A percentile compares a stretch with the other conserved stretches of the same genome.
Evolutionary conservation across 92 coral and sea anemone species (phyloP).

Genomic region (Meandrina meandrites): DNA sequence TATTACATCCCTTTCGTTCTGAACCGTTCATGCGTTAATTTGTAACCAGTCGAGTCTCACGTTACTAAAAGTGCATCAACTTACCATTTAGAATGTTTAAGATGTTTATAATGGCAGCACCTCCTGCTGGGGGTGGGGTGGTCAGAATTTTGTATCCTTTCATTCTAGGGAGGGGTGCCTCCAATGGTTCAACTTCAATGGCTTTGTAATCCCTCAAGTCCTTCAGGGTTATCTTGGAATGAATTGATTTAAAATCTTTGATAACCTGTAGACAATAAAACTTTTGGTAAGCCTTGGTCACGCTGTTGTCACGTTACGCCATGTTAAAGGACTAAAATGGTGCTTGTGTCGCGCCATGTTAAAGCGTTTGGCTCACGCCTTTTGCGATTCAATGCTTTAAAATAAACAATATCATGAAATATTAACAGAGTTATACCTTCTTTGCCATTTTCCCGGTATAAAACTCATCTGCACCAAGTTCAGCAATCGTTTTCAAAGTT

Average conservation of each 20-base stretch:
- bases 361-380: not conserved
- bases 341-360: not conserved
- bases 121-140: slow-evolving; percentile 91
- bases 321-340: not conserved
- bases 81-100: slow-evolving; percentile 73
- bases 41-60: too few species aligned
- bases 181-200: slow-evolving; percentile 54
- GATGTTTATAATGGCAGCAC: slow-evolving; percentile 73
- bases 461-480: slow-evolving; percentile 71
- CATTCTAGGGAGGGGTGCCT: slow-evolving; percentile 60
- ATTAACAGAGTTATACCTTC: not conserved
- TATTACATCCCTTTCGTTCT: too few species aligned
- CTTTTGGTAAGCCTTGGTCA: not conserved
- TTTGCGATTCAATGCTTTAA: too few species aligned
- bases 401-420: too few species aligned
- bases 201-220: slow-evolving; percentile 73
- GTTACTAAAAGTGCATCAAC: not conserved
- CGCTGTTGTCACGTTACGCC: not conserved
- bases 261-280: slow-evolving; percentile 33
- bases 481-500: slow-evolving; percentile 68
- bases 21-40: not conserved
- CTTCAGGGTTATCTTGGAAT: slow-evolving; percentile 57
- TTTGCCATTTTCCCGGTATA: slow-evolving; percentile 63
- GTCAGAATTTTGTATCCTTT: slow-evolving; percentile 69
- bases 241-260: slow-evolving; percentile 63